Evolutionary conservation across 2,888 invertebrate species (phyloP).

Genomic region (Synanthedon vespiformis): DNA sequence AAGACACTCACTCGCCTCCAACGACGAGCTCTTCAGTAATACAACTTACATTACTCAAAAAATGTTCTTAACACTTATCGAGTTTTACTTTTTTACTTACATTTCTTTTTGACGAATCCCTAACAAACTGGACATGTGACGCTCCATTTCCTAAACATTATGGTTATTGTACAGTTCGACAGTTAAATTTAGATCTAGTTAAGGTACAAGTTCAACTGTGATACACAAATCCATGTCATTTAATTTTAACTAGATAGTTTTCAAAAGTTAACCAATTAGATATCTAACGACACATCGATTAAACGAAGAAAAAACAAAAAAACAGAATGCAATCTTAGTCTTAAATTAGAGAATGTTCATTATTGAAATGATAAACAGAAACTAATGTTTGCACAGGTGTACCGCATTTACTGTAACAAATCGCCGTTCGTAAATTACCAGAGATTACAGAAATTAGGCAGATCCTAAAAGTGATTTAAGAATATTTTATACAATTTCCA

Average conservation of each 20-base stretch:
- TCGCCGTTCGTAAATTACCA: conserved; percentile 40
- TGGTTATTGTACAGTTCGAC: conserved; percentile 66
- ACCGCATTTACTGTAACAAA: conserved; percentile 52
- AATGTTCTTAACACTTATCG: conserved; percentile 63
- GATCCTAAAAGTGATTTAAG: conserved; percentile 46
- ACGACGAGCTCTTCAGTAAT: conserved; percentile 63
- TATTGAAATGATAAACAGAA: conserved; percentile 52
- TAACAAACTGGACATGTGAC: conserved; percentile 52
- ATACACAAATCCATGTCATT: conserved; percentile 61
- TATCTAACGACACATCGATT: conserved; percentile 61
- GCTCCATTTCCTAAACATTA: conserved; percentile 62
- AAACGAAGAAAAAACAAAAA: conserved; percentile 19
- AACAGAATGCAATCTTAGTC: conserved; percentile 53
- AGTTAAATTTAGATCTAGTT: conserved; percentile 68
- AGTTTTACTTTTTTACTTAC: conserved; percentile 54
- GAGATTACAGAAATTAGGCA: conserved; percentile 45
- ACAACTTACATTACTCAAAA: conserved; percentile 60
- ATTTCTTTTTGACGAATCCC: conserved; percentile 52
- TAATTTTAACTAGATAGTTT: conserved; percentile 60
- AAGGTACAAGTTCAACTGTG: conserved; percentile 68
- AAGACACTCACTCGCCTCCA: conserved; percentile 60
- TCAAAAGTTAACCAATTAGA: conserved; percentile 52
- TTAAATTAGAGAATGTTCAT: conserved; percentile 54
- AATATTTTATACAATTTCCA: conserved; percentile 49
- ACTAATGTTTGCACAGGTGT: conserved; percentile 51